Evolutionary conservation across 2,113 vertebrate genomes (phyloP), one percentile per base, ranked within the genome.

Genomic region (Capra hircus): DNA sequence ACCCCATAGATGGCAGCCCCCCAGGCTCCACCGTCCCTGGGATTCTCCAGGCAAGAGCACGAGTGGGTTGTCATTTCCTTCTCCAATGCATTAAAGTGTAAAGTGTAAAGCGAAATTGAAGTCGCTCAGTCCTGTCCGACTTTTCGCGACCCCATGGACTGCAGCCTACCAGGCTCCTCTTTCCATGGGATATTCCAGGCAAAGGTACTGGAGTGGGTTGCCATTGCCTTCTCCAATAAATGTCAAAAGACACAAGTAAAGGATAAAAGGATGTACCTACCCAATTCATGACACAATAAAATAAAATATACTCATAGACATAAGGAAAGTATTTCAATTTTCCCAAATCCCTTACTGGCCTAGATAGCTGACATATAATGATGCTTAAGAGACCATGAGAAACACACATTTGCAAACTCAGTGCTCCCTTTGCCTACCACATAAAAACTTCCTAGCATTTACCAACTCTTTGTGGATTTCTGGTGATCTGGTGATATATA

Each of bases 21-120:
- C 3, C 7, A 64, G 30, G 62, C 62, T 64, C 30, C 2, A 0
- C 30, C 0, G 0, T n/a, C 62, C 62, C 62, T n/a, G 30, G 30
- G 30, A 64, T 17, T 64, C 15, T n/a, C 30, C 62, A n/a, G 62
- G 30, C 30, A 64, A 64, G 15, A 64, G 8, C 62, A 64, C 3
- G 7, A n/a, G 30, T 17, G 62, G 30, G 62, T 64, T 64, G 30
- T 3, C 6, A 64, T 64, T 64, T n/a, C 62, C 30, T 64, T n/a
- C 62, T 64, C 62, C 30, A 64, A 17, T 2, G 62, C 30, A 64
- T 16, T 0, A 17, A 64, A 64, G 15, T n/a, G 15, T 2, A n/a
- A 64, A 64, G 15, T n/a, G 15, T 2, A n/a, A 64, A 64, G 62
- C n/a, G 62, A n/a, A 33, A 64, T 7, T n/a, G 62, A 64, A 64